Evolutionary conservation across 2,797 vertebrate species (phyloP).

Genomic region (Discoglossus pictus): DNA sequence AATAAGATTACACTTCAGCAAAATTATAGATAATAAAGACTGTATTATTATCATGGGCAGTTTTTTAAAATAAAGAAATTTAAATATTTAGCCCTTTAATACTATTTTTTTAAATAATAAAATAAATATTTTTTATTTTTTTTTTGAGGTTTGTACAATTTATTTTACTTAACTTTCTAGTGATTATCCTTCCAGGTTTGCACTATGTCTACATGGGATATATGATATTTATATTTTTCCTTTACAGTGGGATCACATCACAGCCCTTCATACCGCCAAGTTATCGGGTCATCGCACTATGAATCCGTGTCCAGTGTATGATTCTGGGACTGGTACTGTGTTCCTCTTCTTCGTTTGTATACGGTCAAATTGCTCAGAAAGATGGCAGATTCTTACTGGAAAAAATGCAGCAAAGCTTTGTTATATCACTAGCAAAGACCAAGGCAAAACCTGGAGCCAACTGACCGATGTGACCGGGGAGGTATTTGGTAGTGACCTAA

Average conservation of each 20-base stretch:
- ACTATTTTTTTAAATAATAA: too few species aligned
- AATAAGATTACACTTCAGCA: too few species aligned
- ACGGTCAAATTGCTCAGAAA: constrained; percentile 66
- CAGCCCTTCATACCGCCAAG: constrained; percentile 50
- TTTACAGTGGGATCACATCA: constrained; percentile 62
- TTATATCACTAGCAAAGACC: constrained; percentile 75
- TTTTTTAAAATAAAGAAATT: too few species aligned
- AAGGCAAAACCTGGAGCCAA: constrained; percentile 75
- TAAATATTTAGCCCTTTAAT: too few species aligned
- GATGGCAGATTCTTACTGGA: constrained; percentile 71
- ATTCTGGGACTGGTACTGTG: constrained; percentile 68
- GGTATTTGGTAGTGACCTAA: constrained; percentile 69
- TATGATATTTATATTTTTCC: fast-evolving
- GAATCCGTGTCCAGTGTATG: constrained; percentile 90
- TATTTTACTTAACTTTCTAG: too few species aligned
- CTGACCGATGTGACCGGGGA: constrained; percentile 76
- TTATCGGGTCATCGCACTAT: constrained; percentile 80
- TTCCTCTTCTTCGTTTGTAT: constrained; percentile 91
- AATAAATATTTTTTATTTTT: too few species aligned
- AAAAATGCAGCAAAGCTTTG: constrained; percentile 79
- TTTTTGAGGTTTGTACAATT: too few species aligned
- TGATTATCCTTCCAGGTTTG: too few species aligned
- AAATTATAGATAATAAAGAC: too few species aligned
- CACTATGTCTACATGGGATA: too few species aligned
- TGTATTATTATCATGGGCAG: too few species aligned